A percentile compares a stretch with the other conserved stretches of the same genome.
Evolutionary conservation across 1,140 invertebrate genomes (phyloP).

Genomic region (Penaeus indicus): DNA sequence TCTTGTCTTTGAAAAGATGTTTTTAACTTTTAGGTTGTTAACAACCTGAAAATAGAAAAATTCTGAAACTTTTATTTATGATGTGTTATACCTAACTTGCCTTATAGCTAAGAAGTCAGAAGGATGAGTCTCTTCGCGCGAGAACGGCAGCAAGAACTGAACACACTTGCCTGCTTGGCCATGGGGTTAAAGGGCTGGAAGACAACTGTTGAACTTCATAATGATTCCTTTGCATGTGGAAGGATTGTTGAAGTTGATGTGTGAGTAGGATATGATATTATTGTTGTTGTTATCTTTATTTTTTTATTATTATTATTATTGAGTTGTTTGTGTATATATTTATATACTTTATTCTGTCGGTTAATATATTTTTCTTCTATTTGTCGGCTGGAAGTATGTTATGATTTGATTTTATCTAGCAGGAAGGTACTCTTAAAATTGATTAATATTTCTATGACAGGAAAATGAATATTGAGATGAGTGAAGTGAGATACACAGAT

Average conservation of each 20-base stretch:
- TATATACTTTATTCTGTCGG: not conserved
- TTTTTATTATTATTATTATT: not conserved
- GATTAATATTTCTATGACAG: constrained; percentile 17
- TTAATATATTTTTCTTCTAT: not conserved
- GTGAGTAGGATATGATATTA: constrained; percentile 20
- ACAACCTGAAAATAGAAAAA: too few relatives aligned
- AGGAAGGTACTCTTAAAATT: not conserved
- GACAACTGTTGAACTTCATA: constrained; percentile 60
- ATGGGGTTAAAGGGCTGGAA: constrained; percentile 49
- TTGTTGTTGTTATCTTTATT: too few relatives aligned
- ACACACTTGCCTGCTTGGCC: constrained; percentile 57
- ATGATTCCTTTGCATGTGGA: constrained; percentile 54
- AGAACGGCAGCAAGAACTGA: constrained; percentile 47
- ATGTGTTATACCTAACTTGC: too few relatives aligned
- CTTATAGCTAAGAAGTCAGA: too few relatives aligned
- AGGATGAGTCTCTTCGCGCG: constrained; percentile 42
- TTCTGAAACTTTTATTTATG: too few relatives aligned
- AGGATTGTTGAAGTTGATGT: constrained; percentile 41
- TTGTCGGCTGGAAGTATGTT: not conserved
- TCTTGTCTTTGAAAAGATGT: too few relatives aligned
- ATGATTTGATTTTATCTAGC: too few relatives aligned
- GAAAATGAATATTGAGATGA: constrained; percentile 65
- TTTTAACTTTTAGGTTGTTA: too few relatives aligned
- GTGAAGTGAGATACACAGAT: constrained; percentile 51
- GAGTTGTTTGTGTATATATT: not conserved